These are phyloP conservation scores for Shargacucullia verbasci DNA, from an alignment of 2,888 invertebrate genomes.

Conservation along the genomic window DNA sequence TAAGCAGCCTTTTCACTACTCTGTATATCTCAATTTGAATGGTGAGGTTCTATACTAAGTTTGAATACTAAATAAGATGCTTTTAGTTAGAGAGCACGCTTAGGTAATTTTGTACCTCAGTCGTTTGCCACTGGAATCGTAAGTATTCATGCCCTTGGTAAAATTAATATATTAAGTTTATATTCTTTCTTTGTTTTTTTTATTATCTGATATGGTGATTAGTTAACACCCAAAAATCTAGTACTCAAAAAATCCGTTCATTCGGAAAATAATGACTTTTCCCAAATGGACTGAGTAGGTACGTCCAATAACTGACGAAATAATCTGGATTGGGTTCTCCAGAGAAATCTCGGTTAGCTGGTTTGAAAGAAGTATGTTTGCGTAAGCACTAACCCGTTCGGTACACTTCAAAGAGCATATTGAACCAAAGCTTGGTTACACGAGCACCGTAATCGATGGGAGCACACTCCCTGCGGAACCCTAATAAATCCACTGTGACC, in stretches of 20 bases:
- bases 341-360: conserved; percentile 44
- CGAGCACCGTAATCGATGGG: conserved; percentile 66
- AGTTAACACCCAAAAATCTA: conserved; percentile 7
- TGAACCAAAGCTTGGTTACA: conserved; percentile 57
- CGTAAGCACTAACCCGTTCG: conserved; percentile 49
- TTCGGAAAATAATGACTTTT: conserved; percentile 36
- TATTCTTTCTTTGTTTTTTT: too few relatives aligned
- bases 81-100: conserved; percentile 58
- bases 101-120: conserved; percentile 55
- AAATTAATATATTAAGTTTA: conserved; percentile 34
- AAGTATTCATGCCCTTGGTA: conserved; percentile 45
- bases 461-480: conserved; percentile 67
- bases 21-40: conserved; percentile 77
- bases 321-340: conserved; percentile 43
- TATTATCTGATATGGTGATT: conserved; percentile 25
- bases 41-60: conserved; percentile 68
- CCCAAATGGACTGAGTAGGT: conserved; percentile 20
- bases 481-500: conserved; percentile 81
- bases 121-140: conserved; percentile 42
- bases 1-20: conserved; percentile 65
- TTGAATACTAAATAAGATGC: conserved; percentile 75
- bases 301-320: conserved; percentile 36
- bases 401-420: conserved; percentile 56
- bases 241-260: conserved; percentile 20
- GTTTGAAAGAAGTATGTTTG: conserved; percentile 44